phyloP scores from a whole-genome alignment of 2,888 invertebrate genomes.

The Oligia strigilis region DNA sequence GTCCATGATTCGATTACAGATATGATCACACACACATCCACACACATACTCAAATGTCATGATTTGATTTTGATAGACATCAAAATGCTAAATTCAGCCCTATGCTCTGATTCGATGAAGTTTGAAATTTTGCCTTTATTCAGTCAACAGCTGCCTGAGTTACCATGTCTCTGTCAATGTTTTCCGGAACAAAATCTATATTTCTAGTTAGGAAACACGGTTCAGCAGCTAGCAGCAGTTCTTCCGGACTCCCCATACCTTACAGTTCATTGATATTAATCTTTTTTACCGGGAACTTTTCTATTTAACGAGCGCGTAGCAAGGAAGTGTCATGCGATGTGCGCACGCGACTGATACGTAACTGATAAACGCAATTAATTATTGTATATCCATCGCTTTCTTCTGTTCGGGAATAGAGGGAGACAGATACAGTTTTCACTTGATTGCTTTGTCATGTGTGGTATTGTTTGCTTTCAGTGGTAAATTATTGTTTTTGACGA shows the following conservation, averaged over 20 bases:
- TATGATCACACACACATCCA: too few species aligned
- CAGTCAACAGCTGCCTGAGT: background rate
- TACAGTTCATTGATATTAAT: conserved; percentile 46
- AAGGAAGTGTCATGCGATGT: conserved; percentile 57
- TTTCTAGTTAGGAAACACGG: background rate
- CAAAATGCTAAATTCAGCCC: background rate
- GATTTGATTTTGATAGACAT: background rate
- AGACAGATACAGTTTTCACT: conserved; percentile 22
- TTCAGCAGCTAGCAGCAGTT: conserved; percentile 1
- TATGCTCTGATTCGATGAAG: background rate
- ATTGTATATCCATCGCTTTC: conserved; percentile 6
- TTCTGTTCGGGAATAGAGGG: conserved; percentile 6
- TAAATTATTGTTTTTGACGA: conserved; percentile 41
- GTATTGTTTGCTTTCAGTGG: conserved; percentile 32
- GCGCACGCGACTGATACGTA: conserved; percentile 58
- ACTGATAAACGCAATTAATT: conserved; percentile 32
- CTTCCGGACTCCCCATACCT: conserved; percentile 39
- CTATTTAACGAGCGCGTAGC: conserved; percentile 37
- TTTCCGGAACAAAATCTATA: background rate
- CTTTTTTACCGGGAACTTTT: conserved; percentile 50
- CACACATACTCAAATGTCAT: too few species aligned
- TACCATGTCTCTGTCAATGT: too few species aligned
- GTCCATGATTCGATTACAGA: too few species aligned
- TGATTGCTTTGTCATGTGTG: conserved; percentile 14
- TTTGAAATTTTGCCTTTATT: background rate